These are phyloP conservation scores for Dipodomys spectabilis DNA, from an alignment of 2,113 vertebrate species.

Conservation along the genomic window DNA sequence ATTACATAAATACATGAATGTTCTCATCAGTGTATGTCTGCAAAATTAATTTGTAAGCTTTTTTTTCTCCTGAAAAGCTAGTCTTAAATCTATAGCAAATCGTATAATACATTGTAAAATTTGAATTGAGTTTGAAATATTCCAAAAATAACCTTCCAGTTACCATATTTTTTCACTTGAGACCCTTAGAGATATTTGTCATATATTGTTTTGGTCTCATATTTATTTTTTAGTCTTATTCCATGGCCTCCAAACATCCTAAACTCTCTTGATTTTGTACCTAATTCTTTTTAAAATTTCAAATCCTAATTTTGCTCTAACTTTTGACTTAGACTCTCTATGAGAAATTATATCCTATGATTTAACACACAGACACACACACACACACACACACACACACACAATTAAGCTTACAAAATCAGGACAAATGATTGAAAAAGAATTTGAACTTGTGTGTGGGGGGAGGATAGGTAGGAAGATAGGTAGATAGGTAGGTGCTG, in stretches of 20 bases:
- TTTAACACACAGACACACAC: not conserved
- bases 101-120: not conserved
- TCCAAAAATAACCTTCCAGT: slow-evolving; percentile 10
- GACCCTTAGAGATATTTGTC: not conserved
- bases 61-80: not conserved
- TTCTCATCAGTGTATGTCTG: not conserved
- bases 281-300: not conserved
- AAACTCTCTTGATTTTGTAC: not conserved
- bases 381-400: not conserved
- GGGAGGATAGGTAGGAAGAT: too few relatives aligned
- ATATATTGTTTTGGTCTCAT: not conserved
- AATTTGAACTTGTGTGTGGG: not conserved
- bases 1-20: not conserved
- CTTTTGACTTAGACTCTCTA: not conserved
- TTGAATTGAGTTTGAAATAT: slow-evolving; percentile 11
- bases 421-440: too few relatives aligned
- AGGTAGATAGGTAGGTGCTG: not conserved
- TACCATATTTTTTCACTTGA: slow-evolving; percentile 27
- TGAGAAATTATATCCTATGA: not conserved
- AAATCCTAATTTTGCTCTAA: not conserved
- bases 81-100: not conserved
- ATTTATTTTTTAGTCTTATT: not conserved
- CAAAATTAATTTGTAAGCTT: not conserved
- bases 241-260: not conserved
- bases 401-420: too few relatives aligned